Evolutionary conservation across 2,888 invertebrate genomes (phyloP).

Genomic region (Plemyria rubiginata): DNA sequence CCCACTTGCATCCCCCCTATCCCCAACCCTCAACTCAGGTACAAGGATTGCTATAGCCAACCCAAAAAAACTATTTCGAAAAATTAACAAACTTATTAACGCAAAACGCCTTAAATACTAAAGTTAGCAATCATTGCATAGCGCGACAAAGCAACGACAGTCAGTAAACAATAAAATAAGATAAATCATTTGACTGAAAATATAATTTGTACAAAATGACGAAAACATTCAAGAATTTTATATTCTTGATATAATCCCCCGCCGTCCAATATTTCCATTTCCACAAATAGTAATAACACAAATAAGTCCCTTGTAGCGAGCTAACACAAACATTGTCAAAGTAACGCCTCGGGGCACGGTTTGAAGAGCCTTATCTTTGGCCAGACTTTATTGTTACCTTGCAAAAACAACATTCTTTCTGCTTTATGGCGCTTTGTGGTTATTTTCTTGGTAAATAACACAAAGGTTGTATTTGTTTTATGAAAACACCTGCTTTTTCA

Average conservation of each 20-base stretch:
- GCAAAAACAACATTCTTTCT: slow-evolving; percentile 11
- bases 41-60: too few species aligned
- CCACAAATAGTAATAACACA: slow-evolving; percentile 3
- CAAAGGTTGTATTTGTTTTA: too few species aligned
- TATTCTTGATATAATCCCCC: slow-evolving; percentile 2
- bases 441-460: neutral
- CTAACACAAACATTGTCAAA: slow-evolving; percentile 29
- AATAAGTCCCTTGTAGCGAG: slow-evolving; percentile 3
- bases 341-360: slow-evolving; percentile 20
- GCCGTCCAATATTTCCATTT: neutral
- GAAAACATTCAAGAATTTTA: neutral
- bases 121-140: too few species aligned
- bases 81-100: too few species aligned
- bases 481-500: too few species aligned
- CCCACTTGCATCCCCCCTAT: too few species aligned
- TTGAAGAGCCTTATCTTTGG: slow-evolving; percentile 24
- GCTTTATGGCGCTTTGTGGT: slow-evolving; percentile 8
- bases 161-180: too few species aligned
- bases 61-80: too few species aligned
- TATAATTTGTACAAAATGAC: neutral
- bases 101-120: too few species aligned
- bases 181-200: too few species aligned
- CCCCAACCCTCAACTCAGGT: too few species aligned
- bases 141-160: too few species aligned
- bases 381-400: slow-evolving; percentile 12